Evolutionary conservation across 2,113 vertebrate species (phyloP).

Genomic region (Stegostoma tigrinum): DNA sequence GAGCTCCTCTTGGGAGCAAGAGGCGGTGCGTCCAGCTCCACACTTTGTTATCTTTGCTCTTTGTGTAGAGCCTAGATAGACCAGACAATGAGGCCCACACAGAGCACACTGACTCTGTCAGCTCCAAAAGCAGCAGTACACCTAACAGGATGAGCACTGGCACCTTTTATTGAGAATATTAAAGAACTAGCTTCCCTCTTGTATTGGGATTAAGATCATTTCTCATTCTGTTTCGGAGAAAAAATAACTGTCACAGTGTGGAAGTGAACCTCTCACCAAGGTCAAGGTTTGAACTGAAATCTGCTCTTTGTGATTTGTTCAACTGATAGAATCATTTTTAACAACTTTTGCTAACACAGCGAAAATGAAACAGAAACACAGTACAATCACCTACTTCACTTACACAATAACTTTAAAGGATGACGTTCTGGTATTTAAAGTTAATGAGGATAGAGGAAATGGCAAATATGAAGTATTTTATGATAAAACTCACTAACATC

Average conservation of each 20-base stretch:
- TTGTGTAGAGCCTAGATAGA: neutral
- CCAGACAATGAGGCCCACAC: neutral
- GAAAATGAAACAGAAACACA: neutral
- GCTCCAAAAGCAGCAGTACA: neutral
- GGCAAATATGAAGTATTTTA: neutral
- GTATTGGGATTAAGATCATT: neutral
- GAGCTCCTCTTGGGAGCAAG: no score
- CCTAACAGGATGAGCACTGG: neutral
- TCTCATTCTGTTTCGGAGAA: neutral
- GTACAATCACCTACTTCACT: neutral
- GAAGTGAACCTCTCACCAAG: neutral
- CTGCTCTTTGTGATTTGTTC: neutral
- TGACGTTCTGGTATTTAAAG: neutral
- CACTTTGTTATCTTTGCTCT: no score
- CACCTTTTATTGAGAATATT: neutral
- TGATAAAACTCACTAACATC: neutral
- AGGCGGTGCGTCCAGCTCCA: no score
- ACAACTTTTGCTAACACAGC: neutral
- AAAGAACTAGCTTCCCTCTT: neutral
- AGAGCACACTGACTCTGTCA: neutral
- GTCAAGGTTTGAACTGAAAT: neutral
- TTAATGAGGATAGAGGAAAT: neutral
- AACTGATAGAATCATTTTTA: neutral
- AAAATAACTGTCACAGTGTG: neutral
- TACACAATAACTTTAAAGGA: neutral